Percentiles rank a stretch among this genome's conserved stretches.
phyloP scores from a whole-genome alignment of 2,888 invertebrate species.

The Escarpia spicata region DNA sequence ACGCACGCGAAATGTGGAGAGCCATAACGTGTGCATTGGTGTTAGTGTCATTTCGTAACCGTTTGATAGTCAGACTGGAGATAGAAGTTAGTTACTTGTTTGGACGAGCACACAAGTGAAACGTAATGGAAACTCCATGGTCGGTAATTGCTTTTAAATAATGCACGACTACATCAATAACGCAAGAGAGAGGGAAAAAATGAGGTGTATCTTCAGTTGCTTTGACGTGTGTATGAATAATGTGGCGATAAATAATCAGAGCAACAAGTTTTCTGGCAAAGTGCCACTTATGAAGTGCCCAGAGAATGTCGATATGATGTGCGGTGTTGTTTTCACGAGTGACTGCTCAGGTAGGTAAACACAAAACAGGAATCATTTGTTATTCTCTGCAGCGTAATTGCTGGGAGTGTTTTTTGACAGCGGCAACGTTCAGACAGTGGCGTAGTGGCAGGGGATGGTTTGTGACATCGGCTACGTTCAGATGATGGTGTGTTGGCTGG shows the following conservation, averaged over 20 bases:
- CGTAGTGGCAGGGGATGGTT: background rate
- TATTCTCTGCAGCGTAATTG: background rate
- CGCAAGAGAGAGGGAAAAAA: background rate
- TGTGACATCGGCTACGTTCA: background rate
- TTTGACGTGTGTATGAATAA: background rate
- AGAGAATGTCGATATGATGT: background rate
- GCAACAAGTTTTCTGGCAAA: background rate
- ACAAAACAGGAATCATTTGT: background rate
- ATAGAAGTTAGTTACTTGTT: background rate
- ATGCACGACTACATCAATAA: background rate
- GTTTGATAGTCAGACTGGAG: background rate
- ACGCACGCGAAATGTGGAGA: no score
- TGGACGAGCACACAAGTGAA: background rate
- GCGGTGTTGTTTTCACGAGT: background rate
- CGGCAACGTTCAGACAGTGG: background rate
- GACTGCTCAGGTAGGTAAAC: background rate
- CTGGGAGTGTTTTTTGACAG: background rate
- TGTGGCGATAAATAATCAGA: background rate
- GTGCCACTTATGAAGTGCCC: background rate
- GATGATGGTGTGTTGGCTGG: background rate
- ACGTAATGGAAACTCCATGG: background rate
- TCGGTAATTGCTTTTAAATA: background rate
- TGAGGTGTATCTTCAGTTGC: background rate
- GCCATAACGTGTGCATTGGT: no score
- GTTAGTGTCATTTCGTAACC: no score